phyloP scores from a whole-genome alignment of 2,888 invertebrate species.

The Drosophila greeni region DNA sequence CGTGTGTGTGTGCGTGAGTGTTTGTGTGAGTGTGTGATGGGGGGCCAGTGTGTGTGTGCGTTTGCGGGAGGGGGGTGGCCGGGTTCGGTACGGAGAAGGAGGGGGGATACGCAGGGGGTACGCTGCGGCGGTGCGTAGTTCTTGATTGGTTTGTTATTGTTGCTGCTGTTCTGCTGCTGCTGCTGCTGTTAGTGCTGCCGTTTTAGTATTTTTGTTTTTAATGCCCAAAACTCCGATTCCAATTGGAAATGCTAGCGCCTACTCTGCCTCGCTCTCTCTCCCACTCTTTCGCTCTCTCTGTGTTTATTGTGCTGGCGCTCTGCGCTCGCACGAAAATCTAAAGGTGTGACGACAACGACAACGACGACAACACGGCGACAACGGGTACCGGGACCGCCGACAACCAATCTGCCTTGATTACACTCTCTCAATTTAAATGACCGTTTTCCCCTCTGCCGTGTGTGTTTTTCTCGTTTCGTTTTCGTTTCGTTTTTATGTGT shows the following conservation, averaged over 20 bases:
- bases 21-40: constrained; percentile 42
- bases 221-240: constrained; percentile 16
- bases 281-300: background rate
- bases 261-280: background rate
- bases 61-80: constrained; percentile 16
- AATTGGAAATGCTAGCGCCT: constrained; percentile 9
- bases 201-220: constrained; percentile 6
- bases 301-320: constrained; percentile 11
- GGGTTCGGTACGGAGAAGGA: constrained; percentile 1
- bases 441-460: constrained; percentile 58
- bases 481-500: constrained; percentile 44
- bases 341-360: constrained; percentile 38
- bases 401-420: constrained; percentile 57
- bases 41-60: constrained; percentile 32
- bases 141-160: constrained; percentile 41
- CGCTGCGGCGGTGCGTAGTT: constrained; percentile 45
- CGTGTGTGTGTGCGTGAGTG: constrained; percentile 6
- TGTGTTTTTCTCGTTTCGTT: constrained; percentile 66
- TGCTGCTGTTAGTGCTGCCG: constrained; percentile 1
- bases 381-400: constrained; percentile 31
- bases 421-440: constrained; percentile 65
- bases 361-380: constrained; percentile 32
- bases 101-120: constrained; percentile 7
- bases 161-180: constrained; percentile 1
- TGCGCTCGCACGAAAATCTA: constrained; percentile 43